phyloP scores from a whole-genome alignment of 1,140 invertebrate species.

The Orius laevigatus region DNA sequence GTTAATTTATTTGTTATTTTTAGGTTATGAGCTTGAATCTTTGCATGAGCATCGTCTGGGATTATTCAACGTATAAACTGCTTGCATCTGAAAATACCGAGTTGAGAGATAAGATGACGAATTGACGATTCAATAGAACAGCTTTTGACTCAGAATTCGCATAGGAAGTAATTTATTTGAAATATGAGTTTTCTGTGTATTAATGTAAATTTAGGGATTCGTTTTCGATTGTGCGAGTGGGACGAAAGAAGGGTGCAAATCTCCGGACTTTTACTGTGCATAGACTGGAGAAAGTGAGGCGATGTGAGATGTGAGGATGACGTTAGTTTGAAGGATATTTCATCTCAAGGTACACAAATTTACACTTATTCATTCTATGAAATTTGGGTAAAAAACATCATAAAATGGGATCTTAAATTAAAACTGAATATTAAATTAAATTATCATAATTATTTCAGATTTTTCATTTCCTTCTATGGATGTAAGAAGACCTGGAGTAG shows the following conservation, averaged over 20 bases:
- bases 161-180: slow-evolving; percentile 14
- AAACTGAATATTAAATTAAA: too few species aligned
- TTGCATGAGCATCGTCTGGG: slow-evolving; percentile 21
- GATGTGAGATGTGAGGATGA: slow-evolving; percentile 28
- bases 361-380: too few species aligned
- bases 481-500: too few species aligned
- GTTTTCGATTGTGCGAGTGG: slow-evolving; percentile 12
- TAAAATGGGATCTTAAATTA: too few species aligned
- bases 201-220: slow-evolving; percentile 7
- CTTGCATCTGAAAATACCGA: slow-evolving; percentile 50
- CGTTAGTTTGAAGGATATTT: not conserved
- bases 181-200: too few species aligned
- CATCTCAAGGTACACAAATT: not conserved
- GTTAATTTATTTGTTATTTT: slow-evolving; percentile 4
- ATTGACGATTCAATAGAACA: slow-evolving; percentile 56
- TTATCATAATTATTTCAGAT: too few species aligned
- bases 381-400: too few species aligned
- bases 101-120: slow-evolving; percentile 73
- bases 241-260: slow-evolving; percentile 30
- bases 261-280: slow-evolving; percentile 28
- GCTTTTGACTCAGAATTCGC: slow-evolving; percentile 25
- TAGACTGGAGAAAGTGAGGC: slow-evolving; percentile 35
- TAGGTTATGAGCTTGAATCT: slow-evolving; percentile 25
- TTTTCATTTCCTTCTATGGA: too few species aligned
- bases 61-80: slow-evolving; percentile 20